Conservation (phyloP, 2,888 invertebrate genomes). For the Tenthredo notha region DNA sequence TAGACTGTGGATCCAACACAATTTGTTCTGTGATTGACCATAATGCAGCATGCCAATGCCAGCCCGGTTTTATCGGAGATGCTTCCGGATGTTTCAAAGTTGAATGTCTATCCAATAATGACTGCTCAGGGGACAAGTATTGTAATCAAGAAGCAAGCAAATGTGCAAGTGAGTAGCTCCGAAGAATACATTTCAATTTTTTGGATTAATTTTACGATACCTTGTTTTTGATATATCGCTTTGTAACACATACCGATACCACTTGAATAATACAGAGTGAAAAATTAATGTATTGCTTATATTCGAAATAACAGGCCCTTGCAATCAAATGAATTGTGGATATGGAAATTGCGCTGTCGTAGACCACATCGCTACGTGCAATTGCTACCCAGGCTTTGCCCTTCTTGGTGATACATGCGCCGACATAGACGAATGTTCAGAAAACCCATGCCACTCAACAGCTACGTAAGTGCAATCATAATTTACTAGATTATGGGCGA, state of each 20-base stretch:
- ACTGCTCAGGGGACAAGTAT: slow-evolving; percentile 87
- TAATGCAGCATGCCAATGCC: slow-evolving; percentile 87
- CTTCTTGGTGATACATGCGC: slow-evolving; percentile 85
- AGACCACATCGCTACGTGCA: slow-evolving; percentile 87
- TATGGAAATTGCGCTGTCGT: slow-evolving; percentile 89
- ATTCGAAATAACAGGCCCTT: slow-evolving; percentile 84
- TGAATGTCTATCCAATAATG: slow-evolving; percentile 89
- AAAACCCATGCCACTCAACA: slow-evolving; percentile 89
- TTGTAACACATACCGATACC: neutral
- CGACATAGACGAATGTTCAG: slow-evolving; percentile 90
- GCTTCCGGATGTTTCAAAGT: slow-evolving; percentile 94
- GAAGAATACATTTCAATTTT: slow-evolving; percentile 44
- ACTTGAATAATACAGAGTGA: slow-evolving; percentile 5
- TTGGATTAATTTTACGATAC: neutral
- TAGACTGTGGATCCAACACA: slow-evolving; percentile 89
- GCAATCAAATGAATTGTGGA: slow-evolving; percentile 88
- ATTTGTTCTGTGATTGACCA: slow-evolving; percentile 88
- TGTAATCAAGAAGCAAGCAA: slow-evolving; percentile 89
- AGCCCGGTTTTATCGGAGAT: slow-evolving; percentile 91
- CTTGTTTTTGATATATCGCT: neutral
- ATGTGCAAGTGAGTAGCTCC: slow-evolving; percentile 84
- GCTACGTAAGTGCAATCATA: slow-evolving; percentile 80
- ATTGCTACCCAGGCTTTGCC: slow-evolving; percentile 88
- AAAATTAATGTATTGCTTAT: slow-evolving; percentile 56
- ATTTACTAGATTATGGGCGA: neutral